Evolutionary conservation across 2,113 vertebrate species (phyloP), one percentile per base, ranked within the genome.

Genomic region (Oncorhynchus gorbuscha): DNA sequence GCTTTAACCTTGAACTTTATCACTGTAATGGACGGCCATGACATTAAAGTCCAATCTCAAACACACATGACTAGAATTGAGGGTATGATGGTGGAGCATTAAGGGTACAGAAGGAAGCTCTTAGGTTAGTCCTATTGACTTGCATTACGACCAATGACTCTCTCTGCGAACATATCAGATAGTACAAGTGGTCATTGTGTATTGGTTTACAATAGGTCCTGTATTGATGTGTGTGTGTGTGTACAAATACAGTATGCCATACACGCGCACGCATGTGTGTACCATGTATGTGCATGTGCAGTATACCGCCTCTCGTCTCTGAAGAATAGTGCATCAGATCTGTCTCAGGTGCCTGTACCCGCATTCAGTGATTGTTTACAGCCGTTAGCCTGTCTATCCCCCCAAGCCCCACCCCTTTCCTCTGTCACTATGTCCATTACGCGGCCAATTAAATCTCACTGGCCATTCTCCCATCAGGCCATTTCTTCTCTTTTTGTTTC

Each of bases 1-100:
- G 61, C 71, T 83, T 65, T 89, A 76, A 74, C 90, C 87, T 89
- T 89, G 88, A 89, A 90, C 90, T 89, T 86, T 85, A 89, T 87
- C 79, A 84, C 79, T 61, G 82, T 66, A 81, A 5, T 80, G 73
- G 79, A 84, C 55, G 78, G 35, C 9, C 9, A 45, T 86, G 83
- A 71, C 80, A 88, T 88, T 87, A 81, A 80, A 72, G 69, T 73
- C 76, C 88, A 12, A 45, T 45, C 39, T 45, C 9, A 45, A 45
- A 45, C 39, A 45, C 39, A 45, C 39, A 45, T 45, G 8, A 24
- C n/a, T 8, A 18, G 22, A 26, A 26, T 64, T 64, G 24, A 64
- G 24, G 20, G 11, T 11, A 45, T 45, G 2, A 45, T 45, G 39
- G 39, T 45, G 61, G 61, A 26, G 3, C 61, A 26, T 26, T 64